phyloP scores from a whole-genome alignment of 2,888 invertebrate genomes.

The Bursaphelenchus okinawaensis region DNA sequence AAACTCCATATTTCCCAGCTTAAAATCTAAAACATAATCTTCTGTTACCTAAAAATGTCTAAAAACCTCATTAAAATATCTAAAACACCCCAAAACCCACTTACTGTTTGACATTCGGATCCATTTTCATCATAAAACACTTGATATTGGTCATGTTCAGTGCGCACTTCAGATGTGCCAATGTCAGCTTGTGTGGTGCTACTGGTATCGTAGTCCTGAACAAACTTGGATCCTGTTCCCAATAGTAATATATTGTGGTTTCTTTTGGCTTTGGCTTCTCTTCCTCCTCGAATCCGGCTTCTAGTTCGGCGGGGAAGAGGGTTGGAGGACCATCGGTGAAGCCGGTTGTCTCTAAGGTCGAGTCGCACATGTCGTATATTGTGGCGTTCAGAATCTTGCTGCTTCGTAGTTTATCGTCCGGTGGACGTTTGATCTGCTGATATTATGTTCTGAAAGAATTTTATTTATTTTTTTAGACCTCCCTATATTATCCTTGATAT shows the following conservation, averaged over 20 bases:
- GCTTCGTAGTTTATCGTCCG: too few relatives aligned
- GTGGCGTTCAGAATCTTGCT: too few relatives aligned
- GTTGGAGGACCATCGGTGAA: constrained; percentile 5
- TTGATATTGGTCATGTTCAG: constrained; percentile 29
- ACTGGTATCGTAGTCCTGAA: constrained; percentile 26
- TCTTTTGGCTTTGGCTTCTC: constrained; percentile 6
- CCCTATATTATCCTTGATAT: too few relatives aligned
- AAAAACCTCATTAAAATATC: neutral
- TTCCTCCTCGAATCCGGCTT: neutral
- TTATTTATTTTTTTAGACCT: too few relatives aligned
- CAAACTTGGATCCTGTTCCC: constrained; percentile 30
- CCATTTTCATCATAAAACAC: constrained; percentile 21
- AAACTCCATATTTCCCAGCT: too few relatives aligned
- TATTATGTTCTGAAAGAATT: too few relatives aligned
- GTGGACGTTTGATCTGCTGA: too few relatives aligned
- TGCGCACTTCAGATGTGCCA: constrained; percentile 27
- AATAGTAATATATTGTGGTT: constrained; percentile 27
- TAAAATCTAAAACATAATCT: too few relatives aligned
- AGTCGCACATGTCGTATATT: neutral
- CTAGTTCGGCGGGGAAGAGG: neutral
- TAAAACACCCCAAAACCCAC: neutral
- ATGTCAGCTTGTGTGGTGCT: constrained; percentile 29
- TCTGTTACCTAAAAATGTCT: neutral
- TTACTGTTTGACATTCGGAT: constrained; percentile 23
- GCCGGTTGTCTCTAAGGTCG: neutral